Conservation (phyloP, 2,797 vertebrate genomes). For the Acanthopagrus latus region DNA sequence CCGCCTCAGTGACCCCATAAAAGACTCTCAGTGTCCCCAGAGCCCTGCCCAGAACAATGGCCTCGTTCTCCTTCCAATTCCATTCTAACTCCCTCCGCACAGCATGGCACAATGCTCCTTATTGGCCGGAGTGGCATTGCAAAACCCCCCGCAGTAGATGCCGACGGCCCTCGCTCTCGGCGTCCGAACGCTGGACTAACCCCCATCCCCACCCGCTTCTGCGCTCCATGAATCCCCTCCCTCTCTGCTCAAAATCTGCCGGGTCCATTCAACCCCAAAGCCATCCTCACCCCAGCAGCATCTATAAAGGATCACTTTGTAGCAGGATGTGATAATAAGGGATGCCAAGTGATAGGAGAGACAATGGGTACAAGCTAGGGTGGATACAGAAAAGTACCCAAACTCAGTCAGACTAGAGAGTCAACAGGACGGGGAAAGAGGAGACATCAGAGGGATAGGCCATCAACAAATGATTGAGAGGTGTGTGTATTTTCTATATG, state of each 20-base stretch:
- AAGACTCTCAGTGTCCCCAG: slow-evolving; percentile 80
- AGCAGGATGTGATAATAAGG: slow-evolving; percentile 34
- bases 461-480: slow-evolving; percentile 5
- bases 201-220: slow-evolving; percentile 66
- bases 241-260: slow-evolving; percentile 49
- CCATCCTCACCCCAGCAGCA: slow-evolving; percentile 36
- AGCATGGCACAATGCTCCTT: slow-evolving; percentile 75
- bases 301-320: slow-evolving; percentile 60
- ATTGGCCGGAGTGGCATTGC: slow-evolving; percentile 77
- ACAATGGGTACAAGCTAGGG: slow-evolving; percentile 36
- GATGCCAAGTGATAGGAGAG: slow-evolving; percentile 28
- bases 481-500: background rate
- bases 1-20: slow-evolving; percentile 81
- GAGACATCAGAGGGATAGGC: background rate
- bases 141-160: slow-evolving; percentile 77
- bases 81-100: slow-evolving; percentile 79
- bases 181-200: slow-evolving; percentile 58
- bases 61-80: slow-evolving; percentile 77
- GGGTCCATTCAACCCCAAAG: slow-evolving; percentile 54
- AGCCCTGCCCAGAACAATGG: slow-evolving; percentile 75
- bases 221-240: slow-evolving; percentile 55
- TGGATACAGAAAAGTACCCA: slow-evolving; percentile 7
- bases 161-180: slow-evolving; percentile 61
- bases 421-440: background rate
- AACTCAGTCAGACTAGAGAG: background rate